A percentile compares a stretch with the other conserved stretches of the same genome.
These are phyloP conservation scores for Zoanthus gigantus DNA, from an alignment of 92 coral and sea anemone genomes.

Conservation along the genomic window DNA sequence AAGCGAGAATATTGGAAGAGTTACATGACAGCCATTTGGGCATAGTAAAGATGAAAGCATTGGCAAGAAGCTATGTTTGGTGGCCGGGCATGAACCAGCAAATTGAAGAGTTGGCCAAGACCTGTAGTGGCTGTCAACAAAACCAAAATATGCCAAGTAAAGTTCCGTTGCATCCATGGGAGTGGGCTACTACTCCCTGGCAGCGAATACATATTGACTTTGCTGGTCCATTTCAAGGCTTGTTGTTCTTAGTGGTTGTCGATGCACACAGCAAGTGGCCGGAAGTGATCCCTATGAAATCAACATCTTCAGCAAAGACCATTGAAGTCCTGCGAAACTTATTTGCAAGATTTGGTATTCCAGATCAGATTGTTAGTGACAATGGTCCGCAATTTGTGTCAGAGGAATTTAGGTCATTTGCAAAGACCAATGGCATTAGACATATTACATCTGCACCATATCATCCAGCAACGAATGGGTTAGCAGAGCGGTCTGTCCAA, in stretches of 20 bases:
- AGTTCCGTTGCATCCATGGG: constrained; percentile 5
- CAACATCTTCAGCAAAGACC: constrained; percentile 59
- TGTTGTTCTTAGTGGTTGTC: constrained; percentile 31
- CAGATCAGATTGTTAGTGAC: constrained; percentile 70
- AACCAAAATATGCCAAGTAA: constrained; percentile 2
- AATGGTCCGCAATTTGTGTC: constrained; percentile 62
- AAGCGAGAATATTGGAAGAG: constrained; percentile 36
- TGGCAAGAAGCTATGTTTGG: constrained; percentile 56
- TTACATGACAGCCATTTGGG: constrained; percentile 56
- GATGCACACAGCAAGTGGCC: constrained; percentile 72
- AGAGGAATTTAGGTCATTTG: constrained; percentile 56
- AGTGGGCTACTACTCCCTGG: constrained; percentile 10
- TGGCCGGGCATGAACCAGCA: background rate
- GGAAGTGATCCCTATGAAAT: constrained; percentile 55
- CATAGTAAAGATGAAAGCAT: constrained; percentile 53
- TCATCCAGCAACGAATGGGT: constrained; percentile 61
- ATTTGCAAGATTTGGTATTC: constrained; percentile 60
- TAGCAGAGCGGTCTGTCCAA: constrained; percentile 56
- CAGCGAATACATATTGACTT: constrained; percentile 34
- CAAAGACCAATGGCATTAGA: constrained; percentile 46
- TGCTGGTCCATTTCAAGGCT: constrained; percentile 20
- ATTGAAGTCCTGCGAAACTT: constrained; percentile 54
- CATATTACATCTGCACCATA: constrained; percentile 67
- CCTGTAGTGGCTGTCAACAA: constrained; percentile 15
- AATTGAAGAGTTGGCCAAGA: constrained; percentile 10